Evolutionary conservation across 1,140 invertebrate species (phyloP), one percentile per base, ranked within the genome.

Genomic region (Tetranychus cinnabarinus): DNA sequence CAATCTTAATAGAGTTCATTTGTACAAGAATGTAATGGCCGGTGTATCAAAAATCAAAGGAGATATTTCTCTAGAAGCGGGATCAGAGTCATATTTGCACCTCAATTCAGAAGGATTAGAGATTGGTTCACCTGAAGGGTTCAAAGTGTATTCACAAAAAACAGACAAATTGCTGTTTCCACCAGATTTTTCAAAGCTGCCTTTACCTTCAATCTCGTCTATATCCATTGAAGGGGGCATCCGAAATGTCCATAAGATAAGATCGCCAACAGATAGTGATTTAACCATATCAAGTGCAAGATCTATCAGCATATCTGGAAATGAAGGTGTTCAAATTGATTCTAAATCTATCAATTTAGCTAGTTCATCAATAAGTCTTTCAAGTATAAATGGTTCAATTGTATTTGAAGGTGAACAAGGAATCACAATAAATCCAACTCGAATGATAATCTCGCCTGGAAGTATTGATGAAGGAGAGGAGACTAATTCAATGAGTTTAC

Each of bases 171-270:
- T 54, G 8, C n/a, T 64, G n/a, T 64, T 64, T 58, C 63, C 63
- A 39, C 23, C 48, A 36, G 63, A 64, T 39, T 62, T 64, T 34
- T 34, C 23, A 33, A 45, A 50, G 31, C 10, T 64, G 12, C 47
- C 63, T 23, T 45, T 64, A n/a, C 62, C 60, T 15, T 54, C 60
- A 34, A 42, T 64, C 3, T 47, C 54, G 39, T 48, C 56, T 5
- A 31, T 64, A 36, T 58, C 59, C 36, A 34, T 64, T 42, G 42
- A 61, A 10, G 56, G 55, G 8, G 59, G 59, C 15, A 48, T 54
- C 10, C 37, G 48, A 35, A 52, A 64, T 64, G 60, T 64, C n/a
- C 54, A 64, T n/a, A 61, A 63, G 47, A 64, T 64, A 23, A 50
- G 63, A n/a, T 64, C 63, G 4, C 63, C 63, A 36, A 46, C 56